Base-by-base conservation (phyloP, 2,888 invertebrate genomes). In the Cephus pygmeus region DNA sequence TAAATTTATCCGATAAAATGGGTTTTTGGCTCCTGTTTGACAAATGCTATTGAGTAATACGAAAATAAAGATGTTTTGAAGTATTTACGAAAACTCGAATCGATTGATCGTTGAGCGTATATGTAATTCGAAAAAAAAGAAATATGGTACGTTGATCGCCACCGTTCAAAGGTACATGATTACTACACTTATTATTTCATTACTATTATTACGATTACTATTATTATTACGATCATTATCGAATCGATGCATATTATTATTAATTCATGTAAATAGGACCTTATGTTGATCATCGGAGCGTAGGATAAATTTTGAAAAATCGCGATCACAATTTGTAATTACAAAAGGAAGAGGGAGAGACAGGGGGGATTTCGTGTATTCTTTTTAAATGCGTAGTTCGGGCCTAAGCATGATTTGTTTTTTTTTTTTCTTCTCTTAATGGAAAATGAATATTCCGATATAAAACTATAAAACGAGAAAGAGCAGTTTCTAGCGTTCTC, bases 251-350 rank as follows among this genome's bases (percentile, higher is more conserved):
- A 56, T 56, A 73, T 77, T 69, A 73, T 73, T n/a, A 30, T n/a
- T 30, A 35, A 76, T 74, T 40, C 34, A 34, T 76, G 56, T 73
- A 12, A 77, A 77, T 69, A 30, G 69, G 74, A 69, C 34, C 35
- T 69, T 35, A 77, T 35, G 74, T 74, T 73, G 74, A 73, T 40
- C 69, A 15, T n/a, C 73, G 56, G 73, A 73, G 73, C 73, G 69
- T 56, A 69, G 69, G 69, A 74, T 77, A 69, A 73, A 73, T 56
- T 76, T 75, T 73, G 56, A 56, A 56, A 56, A 56, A 56, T 56
- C 56, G 56, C 56, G 23, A 23, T 56, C 56, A 56, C 56, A 23
- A 56, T 56, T 56, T 56, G 0, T 6, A 23, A 56, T n/a, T 73
- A 56, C 12, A 40, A 56, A 30, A 73, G 36, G 23, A 34, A 23